Percentiles rank a stretch among this genome's conserved stretches.
Evolutionary conservation across 2,797 vertebrate genomes (phyloP).

Genomic region (Luscinia megarhynchos): DNA sequence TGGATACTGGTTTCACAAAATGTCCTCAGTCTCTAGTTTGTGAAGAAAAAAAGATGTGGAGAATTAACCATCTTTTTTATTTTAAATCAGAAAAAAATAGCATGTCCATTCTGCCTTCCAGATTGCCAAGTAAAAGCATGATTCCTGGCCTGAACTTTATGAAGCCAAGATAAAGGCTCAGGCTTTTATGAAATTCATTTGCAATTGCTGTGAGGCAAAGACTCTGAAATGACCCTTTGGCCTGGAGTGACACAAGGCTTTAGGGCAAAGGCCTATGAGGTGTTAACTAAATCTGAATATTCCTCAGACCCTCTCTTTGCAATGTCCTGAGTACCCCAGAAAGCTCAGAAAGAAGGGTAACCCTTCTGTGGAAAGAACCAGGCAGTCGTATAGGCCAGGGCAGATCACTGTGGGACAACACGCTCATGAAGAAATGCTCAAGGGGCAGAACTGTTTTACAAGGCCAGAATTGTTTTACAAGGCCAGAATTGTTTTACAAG

Average conservation of each 20-base stretch:
- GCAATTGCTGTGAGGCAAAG: not conserved
- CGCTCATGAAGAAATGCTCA: not conserved
- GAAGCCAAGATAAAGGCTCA: not conserved
- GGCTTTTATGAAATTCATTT: not conserved
- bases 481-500: not conserved
- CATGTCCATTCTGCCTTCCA: not conserved
- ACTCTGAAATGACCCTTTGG: not conserved
- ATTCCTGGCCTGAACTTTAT: not conserved
- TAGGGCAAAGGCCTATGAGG: not conserved
- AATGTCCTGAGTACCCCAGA: not conserved
- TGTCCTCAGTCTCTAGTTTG: not conserved
- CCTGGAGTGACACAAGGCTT: not conserved
- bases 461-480: not conserved
- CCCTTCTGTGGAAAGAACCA: not conserved
- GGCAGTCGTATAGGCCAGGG: not conserved
- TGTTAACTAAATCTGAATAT: not conserved
- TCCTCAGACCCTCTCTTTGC: not conserved
- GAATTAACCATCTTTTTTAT: not conserved
- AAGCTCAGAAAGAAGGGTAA: not conserved
- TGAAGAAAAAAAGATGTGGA: not conserved
- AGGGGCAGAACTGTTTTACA: not conserved
- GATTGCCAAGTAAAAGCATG: not conserved
- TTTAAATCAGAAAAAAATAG: not conserved
- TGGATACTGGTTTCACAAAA: not conserved
- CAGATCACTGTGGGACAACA: fast-evolving